Evolutionary conservation across 2,113 vertebrate genomes (phyloP).

Genomic region (Cheilinus undulatus): DNA sequence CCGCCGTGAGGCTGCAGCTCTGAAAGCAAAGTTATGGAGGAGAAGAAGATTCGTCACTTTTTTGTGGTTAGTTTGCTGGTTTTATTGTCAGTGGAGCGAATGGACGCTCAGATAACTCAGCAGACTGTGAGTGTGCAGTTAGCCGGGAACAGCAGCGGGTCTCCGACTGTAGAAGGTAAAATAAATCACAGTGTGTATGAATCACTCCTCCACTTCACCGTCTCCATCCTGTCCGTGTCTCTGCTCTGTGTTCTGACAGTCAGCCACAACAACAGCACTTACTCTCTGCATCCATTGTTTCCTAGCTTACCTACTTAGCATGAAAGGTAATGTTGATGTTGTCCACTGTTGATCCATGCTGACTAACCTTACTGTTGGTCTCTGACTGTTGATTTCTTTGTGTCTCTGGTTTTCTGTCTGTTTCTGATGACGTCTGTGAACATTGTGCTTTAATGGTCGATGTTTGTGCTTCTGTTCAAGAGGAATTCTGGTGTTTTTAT

Average conservation of each 20-base stretch:
- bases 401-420: conserved; percentile 7
- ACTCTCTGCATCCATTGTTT: conserved; percentile 64
- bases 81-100: not conserved
- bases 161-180: conserved; percentile 38
- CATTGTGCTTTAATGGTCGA: conserved; percentile 9
- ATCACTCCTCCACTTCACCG: not conserved
- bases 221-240: conserved; percentile 4
- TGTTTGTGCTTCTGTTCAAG: conserved; percentile 5
- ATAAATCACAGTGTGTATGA: not conserved
- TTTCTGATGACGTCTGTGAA: not conserved
- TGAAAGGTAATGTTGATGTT: conserved; percentile 71
- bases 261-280: conserved; percentile 11
- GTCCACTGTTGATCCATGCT: conserved; percentile 16
- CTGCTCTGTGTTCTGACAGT: not conserved
- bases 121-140: conserved; percentile 35
- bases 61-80: conserved; percentile 1
- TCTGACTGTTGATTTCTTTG: conserved; percentile 1
- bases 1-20: not conserved
- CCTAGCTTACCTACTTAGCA: conserved; percentile 74
- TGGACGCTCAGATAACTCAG: not conserved
- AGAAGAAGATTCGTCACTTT: conserved; percentile 11
- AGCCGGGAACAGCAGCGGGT: conserved; percentile 17
- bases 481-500: not conserved
- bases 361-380: conserved; percentile 5
- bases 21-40: not conserved